phyloP scores from a whole-genome alignment of 1,140 invertebrate genomes.

The Macrotrachela quadricornifera region DNA sequence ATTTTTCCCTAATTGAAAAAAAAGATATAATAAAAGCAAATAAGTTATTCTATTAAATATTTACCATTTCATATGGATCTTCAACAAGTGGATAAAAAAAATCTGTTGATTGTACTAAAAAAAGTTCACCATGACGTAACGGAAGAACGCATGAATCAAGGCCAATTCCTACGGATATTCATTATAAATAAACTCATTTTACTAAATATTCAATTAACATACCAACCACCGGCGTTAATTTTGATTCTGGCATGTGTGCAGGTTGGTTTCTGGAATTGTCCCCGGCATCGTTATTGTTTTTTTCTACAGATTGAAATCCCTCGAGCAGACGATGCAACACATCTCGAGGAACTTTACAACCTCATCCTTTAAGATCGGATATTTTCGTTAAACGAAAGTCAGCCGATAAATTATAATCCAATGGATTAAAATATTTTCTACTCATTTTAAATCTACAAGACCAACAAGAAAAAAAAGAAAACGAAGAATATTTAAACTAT shows the following conservation, averaged over 20 bases:
- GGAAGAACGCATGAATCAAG: conserved; percentile 74
- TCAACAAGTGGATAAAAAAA: conserved; percentile 96
- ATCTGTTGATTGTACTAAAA: conserved; percentile 87
- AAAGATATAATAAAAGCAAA: too few relatives aligned
- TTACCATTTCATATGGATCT: conserved; percentile 83
- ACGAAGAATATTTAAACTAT: too few relatives aligned
- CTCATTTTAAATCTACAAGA: too few relatives aligned
- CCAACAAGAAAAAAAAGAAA: too few relatives aligned
- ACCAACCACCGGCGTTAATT: background rate
- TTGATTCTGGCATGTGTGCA: background rate
- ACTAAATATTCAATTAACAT: background rate
- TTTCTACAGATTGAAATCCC: conserved; percentile 44
- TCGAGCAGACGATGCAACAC: conserved; percentile 80
- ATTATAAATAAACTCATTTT: background rate
- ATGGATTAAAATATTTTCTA: too few relatives aligned
- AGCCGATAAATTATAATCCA: too few relatives aligned
- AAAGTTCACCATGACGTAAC: conserved; percentile 60
- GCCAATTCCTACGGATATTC: conserved; percentile 57
- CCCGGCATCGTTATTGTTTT: background rate
- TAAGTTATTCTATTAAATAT: too few relatives aligned
- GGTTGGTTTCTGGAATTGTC: background rate
- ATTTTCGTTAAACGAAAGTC: conserved; percentile 61
- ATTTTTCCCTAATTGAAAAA: conserved; percentile 51
- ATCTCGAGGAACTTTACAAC: conserved; percentile 95
- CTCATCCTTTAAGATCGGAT: conserved; percentile 91